Conservation (phyloP, 1,140 invertebrate genomes). For the Pemphigus obesinymphae region DNA sequence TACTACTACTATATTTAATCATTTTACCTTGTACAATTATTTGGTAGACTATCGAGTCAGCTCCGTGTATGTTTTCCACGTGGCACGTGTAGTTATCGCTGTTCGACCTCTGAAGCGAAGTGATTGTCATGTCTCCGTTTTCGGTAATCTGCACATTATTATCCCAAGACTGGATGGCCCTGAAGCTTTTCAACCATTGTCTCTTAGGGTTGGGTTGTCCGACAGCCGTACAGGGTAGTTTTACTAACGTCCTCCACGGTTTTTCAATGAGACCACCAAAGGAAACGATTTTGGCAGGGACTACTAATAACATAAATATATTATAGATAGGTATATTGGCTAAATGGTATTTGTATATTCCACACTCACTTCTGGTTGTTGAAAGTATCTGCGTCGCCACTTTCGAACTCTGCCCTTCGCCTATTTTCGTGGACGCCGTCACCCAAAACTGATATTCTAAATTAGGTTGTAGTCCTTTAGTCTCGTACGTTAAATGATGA, state of each 20-base stretch:
- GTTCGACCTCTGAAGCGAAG: slow-evolving; percentile 55
- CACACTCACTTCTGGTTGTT: not conserved
- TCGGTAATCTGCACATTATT: slow-evolving; percentile 59
- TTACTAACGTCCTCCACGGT: slow-evolving; percentile 62
- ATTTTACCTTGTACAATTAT: slow-evolving; percentile 56
- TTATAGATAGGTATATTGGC: not conserved
- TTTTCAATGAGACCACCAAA: slow-evolving; percentile 62
- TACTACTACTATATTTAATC: too few species aligned
- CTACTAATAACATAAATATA: slow-evolving; percentile 46
- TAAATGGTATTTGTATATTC: too few species aligned
- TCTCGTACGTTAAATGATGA: slow-evolving; percentile 62
- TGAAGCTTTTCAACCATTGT: slow-evolving; percentile 59
- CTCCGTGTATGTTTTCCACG: slow-evolving; percentile 51
- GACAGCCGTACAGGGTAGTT: slow-evolving; percentile 61
- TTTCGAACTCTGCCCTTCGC: slow-evolving; percentile 68
- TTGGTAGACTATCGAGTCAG: slow-evolving; percentile 53
- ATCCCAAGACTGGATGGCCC: slow-evolving; percentile 20
- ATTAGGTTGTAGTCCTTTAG: slow-evolving; percentile 65
- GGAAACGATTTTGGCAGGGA: slow-evolving; percentile 65
- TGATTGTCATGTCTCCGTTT: slow-evolving; percentile 61
- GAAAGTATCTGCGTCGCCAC: slow-evolving; percentile 62
- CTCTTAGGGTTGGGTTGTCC: slow-evolving; percentile 58
- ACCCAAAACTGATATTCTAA: slow-evolving; percentile 80
- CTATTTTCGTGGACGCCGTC: slow-evolving; percentile 68
- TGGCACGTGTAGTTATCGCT: slow-evolving; percentile 51